Conservation (phyloP, 2,888 invertebrate genomes). For the Xestia c-nigrum region DNA sequence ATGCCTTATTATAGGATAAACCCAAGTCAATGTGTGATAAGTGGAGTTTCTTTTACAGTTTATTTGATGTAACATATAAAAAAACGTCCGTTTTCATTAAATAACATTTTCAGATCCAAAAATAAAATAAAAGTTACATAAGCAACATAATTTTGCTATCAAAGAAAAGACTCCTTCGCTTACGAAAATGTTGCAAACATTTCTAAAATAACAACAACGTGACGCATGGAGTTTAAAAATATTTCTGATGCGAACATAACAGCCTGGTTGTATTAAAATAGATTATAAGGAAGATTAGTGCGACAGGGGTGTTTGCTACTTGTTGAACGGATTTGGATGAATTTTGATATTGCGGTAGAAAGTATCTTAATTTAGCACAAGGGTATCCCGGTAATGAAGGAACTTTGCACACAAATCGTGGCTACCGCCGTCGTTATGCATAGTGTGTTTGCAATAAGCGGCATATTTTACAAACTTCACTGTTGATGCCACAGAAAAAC, state of each 20-base stretch:
- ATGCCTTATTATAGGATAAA: conserved; percentile 5
- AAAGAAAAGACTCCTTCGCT: conserved; percentile 19
- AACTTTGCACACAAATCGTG: conserved; percentile 38
- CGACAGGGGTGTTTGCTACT: conserved; percentile 31
- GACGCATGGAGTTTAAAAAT: conserved; percentile 34
- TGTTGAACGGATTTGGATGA: conserved; percentile 39
- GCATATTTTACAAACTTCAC: conserved; percentile 15
- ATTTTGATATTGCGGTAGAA: conserved; percentile 49
- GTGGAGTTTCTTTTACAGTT: not conserved
- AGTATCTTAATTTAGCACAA: conserved; percentile 46
- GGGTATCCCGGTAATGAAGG: conserved; percentile 33
- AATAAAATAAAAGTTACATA: conserved; percentile 32
- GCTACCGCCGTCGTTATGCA: not conserved
- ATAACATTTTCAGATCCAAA: conserved; percentile 6
- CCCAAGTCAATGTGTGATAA: not conserved
- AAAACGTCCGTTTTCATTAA: conserved; percentile 2
- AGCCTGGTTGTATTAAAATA: conserved; percentile 16
- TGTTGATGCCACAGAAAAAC: not conserved
- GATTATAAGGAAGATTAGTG: conserved; percentile 33
- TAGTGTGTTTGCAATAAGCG: conserved; percentile 36
- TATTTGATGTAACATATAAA: not conserved
- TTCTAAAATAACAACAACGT: not conserved
- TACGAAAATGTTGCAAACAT: conserved; percentile 9
- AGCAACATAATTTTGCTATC: not conserved
- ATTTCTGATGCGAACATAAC: conserved; percentile 20